Evolutionary conservation across 2,113 vertebrate species (phyloP), one percentile per base, ranked within the genome.

Genomic region (Dicentrarchus labrax): DNA sequence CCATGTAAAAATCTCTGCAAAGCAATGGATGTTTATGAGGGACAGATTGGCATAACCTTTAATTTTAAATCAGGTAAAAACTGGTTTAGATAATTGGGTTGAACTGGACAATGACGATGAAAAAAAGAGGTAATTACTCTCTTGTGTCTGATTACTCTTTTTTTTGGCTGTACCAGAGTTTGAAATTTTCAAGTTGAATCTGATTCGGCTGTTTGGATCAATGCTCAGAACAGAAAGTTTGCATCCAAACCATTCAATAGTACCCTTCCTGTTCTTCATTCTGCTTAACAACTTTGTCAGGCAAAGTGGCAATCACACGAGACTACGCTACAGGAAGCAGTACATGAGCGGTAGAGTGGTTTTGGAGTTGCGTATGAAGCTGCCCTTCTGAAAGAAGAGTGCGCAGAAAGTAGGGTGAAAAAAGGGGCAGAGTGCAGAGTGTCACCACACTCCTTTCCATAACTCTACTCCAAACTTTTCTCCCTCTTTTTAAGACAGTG

Each of bases 101-200:
- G n/a, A 65, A 45, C 41, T 43, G 4, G 15, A 60, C 30, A 3
- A 30, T 30, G 30, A 30, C 4, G 30, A 30, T 30, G 30, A 47
- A 47, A 47, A 41, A 47, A 47, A 10, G 13, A 4, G 45, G 45
- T 12, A 30, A 30, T 30, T 30, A 2, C 2, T 30, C 30, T 30
- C 30, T 30, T 30, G 30, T 30, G 30, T 30, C 9, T n/a, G 39
- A n/a, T 30, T 5, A 16, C n/a, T 67, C 39, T 45, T 8, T 36
- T 36, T 36, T 21, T 30, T 47, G 71, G 30, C 45, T 9, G 11
- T 30, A 72, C 13, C 8, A 47, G 2, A 45, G n/a, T 30, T n/a
- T 51, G 59, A 64, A 53, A 22, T 64, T 60, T 60, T 11, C 10
- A 71, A 71, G 36, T 41, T 71, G 50, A 54, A 16, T 24, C 53